These are phyloP conservation scores for Phocoena sinus DNA, from an alignment of 2,113 vertebrate species.

Conservation along the genomic window DNA sequence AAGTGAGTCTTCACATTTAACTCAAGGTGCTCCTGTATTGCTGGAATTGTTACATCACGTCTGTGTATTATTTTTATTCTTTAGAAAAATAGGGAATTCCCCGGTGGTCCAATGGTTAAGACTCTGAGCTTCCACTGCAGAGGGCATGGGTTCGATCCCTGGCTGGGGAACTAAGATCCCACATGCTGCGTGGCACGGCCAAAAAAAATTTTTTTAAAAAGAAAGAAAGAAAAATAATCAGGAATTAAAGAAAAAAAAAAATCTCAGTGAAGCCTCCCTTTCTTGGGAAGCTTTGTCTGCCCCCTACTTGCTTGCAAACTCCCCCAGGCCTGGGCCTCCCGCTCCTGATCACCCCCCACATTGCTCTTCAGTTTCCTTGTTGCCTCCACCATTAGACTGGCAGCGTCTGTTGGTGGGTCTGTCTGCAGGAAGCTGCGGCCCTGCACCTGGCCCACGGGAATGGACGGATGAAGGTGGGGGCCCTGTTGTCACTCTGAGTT, in stretches of 20 bases:
- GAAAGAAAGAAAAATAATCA: not conserved
- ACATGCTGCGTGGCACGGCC: rapidly evolving
- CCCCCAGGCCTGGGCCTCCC: not conserved
- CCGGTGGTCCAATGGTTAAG: not conserved
- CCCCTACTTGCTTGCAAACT: not conserved
- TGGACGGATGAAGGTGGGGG: not conserved
- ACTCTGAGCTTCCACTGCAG: not conserved
- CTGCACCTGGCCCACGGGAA: not conserved
- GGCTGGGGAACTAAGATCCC: not conserved
- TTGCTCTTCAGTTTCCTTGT: not conserved
- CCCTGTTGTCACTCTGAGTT: not conserved
- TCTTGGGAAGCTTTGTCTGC: not conserved
- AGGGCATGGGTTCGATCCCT: not conserved
- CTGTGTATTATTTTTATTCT: not conserved
- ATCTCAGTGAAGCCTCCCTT: not conserved
- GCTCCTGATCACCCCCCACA: not conserved
- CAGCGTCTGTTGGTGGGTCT: not conserved
- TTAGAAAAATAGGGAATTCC: not conserved
- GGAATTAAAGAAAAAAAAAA: not conserved
- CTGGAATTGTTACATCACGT: not conserved
- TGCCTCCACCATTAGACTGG: not conserved
- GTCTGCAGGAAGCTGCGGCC: not conserved
- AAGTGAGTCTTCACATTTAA: not conserved
- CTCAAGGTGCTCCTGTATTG: not conserved
- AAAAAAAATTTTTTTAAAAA: not conserved